Conservation (phyloP, 2,113 vertebrate species). For the Apteryx owenii region DNA sequence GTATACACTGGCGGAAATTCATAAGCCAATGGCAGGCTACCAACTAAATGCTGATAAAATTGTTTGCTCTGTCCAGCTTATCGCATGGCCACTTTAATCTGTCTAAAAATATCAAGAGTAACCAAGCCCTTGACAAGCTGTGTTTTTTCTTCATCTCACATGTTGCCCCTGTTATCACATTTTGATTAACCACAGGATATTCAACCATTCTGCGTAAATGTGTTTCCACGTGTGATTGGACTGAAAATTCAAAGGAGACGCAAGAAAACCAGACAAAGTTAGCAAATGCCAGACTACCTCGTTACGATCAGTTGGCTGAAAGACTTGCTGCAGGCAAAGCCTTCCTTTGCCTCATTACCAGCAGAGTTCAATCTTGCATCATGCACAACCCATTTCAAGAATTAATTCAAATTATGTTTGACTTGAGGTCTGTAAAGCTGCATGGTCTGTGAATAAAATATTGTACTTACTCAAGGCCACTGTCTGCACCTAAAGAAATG, state of each 20-base stretch:
- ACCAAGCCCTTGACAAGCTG: neutral
- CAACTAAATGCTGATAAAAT: neutral
- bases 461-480: neutral
- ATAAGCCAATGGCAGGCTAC: neutral
- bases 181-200: neutral
- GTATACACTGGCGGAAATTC: neutral
- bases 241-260: neutral
- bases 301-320: neutral
- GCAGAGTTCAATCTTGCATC: neutral
- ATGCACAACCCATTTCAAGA: neutral
- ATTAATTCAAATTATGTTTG: neutral
- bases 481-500: neutral
- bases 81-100: neutral
- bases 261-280: neutral
- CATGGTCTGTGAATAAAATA: neutral
- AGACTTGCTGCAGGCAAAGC: neutral
- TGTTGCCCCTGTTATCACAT: neutral
- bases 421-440: neutral
- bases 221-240: neutral
- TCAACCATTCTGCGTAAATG: neutral
- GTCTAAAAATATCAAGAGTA: neutral
- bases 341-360: neutral
- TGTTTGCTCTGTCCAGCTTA: neutral
- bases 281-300: neutral
- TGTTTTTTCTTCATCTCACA: neutral